Conservation (phyloP, 92 coral and sea anemone species). For the Galaxea fascicularis region DNA sequence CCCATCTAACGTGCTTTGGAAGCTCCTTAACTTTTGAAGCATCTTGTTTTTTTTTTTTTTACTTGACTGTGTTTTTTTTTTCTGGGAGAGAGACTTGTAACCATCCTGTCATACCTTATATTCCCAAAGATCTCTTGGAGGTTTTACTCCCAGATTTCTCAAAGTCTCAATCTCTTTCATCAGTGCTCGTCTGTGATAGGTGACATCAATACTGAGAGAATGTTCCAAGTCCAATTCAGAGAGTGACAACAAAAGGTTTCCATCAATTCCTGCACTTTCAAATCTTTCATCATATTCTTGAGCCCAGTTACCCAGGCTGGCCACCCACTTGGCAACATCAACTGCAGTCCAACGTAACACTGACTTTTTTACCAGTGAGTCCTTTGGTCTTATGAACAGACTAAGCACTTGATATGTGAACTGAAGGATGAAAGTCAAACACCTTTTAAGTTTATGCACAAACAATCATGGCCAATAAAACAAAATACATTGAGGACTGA, state of each 20-base stretch:
- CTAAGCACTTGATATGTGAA: slow-evolving; percentile 70
- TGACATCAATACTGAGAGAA: slow-evolving; percentile 52
- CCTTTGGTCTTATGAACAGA: slow-evolving; percentile 55
- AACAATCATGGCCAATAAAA: too few species aligned
- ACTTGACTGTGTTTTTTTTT: neutral
- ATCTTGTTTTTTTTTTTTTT: neutral
- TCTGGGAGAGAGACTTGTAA: neutral
- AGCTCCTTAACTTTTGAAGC: neutral
- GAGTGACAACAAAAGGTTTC: slow-evolving; percentile 75
- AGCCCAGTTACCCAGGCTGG: slow-evolving; percentile 80
- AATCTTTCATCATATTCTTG: slow-evolving; percentile 72
- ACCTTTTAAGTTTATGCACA: neutral
- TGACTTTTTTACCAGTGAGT: slow-evolving; percentile 75
- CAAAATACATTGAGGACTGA: too few species aligned
- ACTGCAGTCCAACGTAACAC: slow-evolving; percentile 68
- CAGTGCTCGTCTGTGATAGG: slow-evolving; percentile 77
- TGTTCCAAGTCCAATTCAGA: slow-evolving; percentile 78
- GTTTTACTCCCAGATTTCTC: slow-evolving; percentile 68
- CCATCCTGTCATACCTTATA: slow-evolving; percentile 74
- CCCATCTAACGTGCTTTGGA: neutral
- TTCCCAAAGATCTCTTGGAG: slow-evolving; percentile 92
- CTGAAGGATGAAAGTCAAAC: slow-evolving; percentile 39
- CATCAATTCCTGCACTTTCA: slow-evolving; percentile 76
- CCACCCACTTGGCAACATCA: slow-evolving; percentile 87
- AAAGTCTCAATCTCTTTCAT: slow-evolving; percentile 76